A percentile compares a stretch with the other conserved stretches of the same genome.
Evolutionary conservation across 2,113 vertebrate genomes (phyloP).

Genomic region (Ardeotis arabs): DNA sequence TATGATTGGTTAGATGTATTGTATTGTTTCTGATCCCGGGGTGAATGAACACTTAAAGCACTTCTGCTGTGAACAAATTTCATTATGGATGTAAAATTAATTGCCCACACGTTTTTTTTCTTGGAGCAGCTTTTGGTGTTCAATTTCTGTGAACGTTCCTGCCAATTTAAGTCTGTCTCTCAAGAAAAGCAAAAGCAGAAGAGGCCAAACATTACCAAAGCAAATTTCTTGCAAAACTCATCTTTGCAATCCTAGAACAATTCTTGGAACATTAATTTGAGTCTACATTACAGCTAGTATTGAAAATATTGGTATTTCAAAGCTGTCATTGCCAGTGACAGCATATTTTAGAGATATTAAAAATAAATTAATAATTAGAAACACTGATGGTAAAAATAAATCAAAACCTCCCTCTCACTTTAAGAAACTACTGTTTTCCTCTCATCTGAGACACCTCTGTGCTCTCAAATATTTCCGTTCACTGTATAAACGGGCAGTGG

Average conservation of each 20-base stretch:
- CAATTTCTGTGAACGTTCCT: not conserved
- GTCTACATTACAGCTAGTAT: not conserved
- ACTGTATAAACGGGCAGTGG: rapidly evolving
- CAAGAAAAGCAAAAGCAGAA: not conserved
- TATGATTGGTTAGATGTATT: not conserved
- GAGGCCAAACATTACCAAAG: not conserved
- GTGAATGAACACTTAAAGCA: not conserved
- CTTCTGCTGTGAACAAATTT: not conserved
- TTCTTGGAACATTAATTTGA: not conserved
- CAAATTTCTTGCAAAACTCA: not conserved
- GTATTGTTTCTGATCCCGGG: not conserved
- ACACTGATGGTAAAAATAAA: not conserved
- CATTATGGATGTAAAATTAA: not conserved
- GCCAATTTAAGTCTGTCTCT: not conserved
- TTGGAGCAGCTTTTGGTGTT: not conserved
- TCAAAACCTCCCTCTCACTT: not conserved
- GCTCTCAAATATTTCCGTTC: not conserved
- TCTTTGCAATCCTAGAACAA: not conserved
- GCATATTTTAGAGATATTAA: not conserved
- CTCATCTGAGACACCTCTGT: not conserved
- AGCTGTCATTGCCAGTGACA: not conserved
- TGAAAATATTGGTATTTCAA: not conserved
- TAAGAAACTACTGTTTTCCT: not conserved
- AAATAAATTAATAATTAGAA: not conserved
- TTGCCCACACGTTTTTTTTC: not conserved